phyloP scores from a whole-genome alignment of 2,113 vertebrate species.

The Emberiza fucata region DNA sequence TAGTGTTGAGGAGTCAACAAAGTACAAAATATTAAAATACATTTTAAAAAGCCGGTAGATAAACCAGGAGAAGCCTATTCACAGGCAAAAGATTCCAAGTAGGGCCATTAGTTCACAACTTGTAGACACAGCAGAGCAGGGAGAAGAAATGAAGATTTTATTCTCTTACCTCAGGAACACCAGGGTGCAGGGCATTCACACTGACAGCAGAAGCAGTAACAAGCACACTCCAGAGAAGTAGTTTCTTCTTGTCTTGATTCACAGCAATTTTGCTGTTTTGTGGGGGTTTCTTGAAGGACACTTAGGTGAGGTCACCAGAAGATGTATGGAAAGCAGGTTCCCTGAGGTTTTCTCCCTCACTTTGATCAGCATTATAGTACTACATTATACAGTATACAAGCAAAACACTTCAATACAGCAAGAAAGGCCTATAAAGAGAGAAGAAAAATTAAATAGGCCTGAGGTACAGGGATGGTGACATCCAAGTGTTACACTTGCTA shows the following conservation, averaged over 20 bases:
- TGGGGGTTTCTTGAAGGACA: neutral
- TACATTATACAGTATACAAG: neutral
- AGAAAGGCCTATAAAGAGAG: neutral
- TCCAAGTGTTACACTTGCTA: neutral
- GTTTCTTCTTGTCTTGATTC: neutral
- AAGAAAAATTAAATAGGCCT: neutral
- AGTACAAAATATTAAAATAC: neutral
- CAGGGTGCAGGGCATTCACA: neutral
- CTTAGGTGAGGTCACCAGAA: neutral
- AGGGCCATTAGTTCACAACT: neutral
- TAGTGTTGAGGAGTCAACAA: neutral
- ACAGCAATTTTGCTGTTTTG: neutral
- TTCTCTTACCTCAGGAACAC: conserved; percentile 20
- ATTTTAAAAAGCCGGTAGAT: neutral
- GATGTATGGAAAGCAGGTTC: neutral
- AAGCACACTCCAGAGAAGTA: neutral
- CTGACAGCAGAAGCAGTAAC: neutral
- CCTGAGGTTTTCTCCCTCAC: neutral
- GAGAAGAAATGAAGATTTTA: neutral
- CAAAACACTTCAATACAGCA: neutral
- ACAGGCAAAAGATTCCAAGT: neutral
- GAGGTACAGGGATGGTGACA: neutral
- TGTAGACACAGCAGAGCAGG: neutral
- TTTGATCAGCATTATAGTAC: neutral
- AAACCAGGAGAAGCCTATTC: neutral